Evolutionary conservation across 1,140 invertebrate genomes (phyloP), one percentile per base, ranked within the genome.

Genomic region (Trachelipus rathkii): DNA sequence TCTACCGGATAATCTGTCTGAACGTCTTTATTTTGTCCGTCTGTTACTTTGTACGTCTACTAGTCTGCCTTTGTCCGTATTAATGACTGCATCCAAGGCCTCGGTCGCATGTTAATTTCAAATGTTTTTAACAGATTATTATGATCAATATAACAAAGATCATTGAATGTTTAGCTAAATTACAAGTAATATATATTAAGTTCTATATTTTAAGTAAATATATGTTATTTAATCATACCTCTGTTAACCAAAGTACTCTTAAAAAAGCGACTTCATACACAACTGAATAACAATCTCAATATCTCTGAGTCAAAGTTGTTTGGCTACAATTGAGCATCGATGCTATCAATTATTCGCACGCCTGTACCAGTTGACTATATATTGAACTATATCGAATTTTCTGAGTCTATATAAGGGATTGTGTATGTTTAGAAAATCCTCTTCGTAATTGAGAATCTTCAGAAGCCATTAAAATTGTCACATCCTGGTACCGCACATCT

Each of bases 81-180:
- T 5, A 84, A 71, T 9, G 84, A 75, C 44, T 72, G 74, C 24
- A 83, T 80, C 81, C 81, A 82, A 23, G 76, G n/a, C n/a, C 76
- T 7, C 81, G 75, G 3, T 82, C 79, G 60, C 84, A 85, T 15
- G 82, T 82, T 24, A 85, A 73, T 66, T 83, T 76, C 77, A 83
- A 85, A 84, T 85, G 75, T 19, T 77, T 75, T 21, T 69, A 33
- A 33, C 33, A 33, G n/a, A 33, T 33, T 33, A 33, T 33, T 33
- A 33, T 33, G n/a, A n/a, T n/a, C n/a, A n/a, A n/a, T n/a, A n/a
- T n/a, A n/a, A n/a, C n/a, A n/a, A n/a, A n/a, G n/a, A n/a, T n/a
- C n/a, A n/a, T n/a, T n/a, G n/a, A n/a, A n/a, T n/a, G n/a, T n/a
- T n/a, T n/a, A n/a, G n/a, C n/a, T n/a, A n/a, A n/a, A n/a, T n/a